Conservation (phyloP, 2,888 invertebrate genomes). For the Leucoptera coffeella region DNA sequence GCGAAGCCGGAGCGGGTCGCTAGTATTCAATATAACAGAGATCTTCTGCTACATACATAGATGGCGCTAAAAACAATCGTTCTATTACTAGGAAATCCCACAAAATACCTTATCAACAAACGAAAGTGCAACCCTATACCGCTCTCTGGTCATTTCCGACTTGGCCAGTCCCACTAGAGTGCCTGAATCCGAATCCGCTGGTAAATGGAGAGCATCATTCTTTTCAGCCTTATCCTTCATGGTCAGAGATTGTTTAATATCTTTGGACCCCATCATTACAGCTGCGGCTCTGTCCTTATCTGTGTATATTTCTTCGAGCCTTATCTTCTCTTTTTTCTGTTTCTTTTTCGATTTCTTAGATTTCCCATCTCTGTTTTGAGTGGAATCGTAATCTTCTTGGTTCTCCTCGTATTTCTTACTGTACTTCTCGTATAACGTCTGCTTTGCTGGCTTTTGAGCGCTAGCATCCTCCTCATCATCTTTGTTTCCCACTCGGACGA, state of each 20-base stretch:
- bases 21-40: too few relatives aligned
- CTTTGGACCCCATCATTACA: slow-evolving; percentile 78
- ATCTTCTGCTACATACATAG: too few relatives aligned
- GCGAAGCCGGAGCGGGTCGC: too few relatives aligned
- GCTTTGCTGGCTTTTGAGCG: slow-evolving; percentile 30
- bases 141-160: slow-evolving; percentile 70
- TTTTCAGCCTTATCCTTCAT: slow-evolving; percentile 75
- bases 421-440: slow-evolving; percentile 24
- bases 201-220: slow-evolving; percentile 63
- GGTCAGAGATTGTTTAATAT: slow-evolving; percentile 79
- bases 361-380: slow-evolving; percentile 27
- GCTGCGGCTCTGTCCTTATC: slow-evolving; percentile 90
- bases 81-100: too few relatives aligned
- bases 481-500: slow-evolving; percentile 62
- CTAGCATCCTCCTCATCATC: slow-evolving; percentile 48
- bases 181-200: slow-evolving; percentile 72
- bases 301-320: slow-evolving; percentile 74
- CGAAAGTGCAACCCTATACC: slow-evolving; percentile 63
- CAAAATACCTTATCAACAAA: slow-evolving; percentile 71
- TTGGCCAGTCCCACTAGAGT: slow-evolving; percentile 70
- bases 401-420: slow-evolving; percentile 14
- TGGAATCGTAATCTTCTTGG: slow-evolving; percentile 21
- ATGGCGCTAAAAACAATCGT: background rate
- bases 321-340: slow-evolving; percentile 27
- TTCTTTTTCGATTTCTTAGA: slow-evolving; percentile 21